Evolutionary conservation across 2,797 vertebrate species (phyloP).

Genomic region (Bucorvus abyssinicus): DNA sequence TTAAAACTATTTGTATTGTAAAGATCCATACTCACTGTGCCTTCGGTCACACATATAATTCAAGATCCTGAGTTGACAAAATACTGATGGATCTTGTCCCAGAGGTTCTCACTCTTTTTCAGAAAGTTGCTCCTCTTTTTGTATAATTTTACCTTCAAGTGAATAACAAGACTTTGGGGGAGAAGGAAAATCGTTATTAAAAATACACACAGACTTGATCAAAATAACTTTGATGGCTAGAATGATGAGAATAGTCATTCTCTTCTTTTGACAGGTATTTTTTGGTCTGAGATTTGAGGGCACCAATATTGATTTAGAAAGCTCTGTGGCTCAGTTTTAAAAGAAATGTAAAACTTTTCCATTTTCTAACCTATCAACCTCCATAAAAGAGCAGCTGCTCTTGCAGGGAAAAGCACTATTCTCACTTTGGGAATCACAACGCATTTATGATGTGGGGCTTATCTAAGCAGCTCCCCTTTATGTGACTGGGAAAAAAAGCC

Average conservation of each 20-base stretch:
- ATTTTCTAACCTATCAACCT: constrained; percentile 16
- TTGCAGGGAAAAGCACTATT: not conserved
- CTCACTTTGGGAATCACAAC: not conserved
- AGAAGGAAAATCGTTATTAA: constrained; percentile 54
- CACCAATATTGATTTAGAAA: constrained; percentile 55
- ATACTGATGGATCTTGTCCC: not conserved
- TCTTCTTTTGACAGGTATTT: constrained; percentile 41
- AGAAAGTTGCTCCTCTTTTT: constrained; percentile 41
- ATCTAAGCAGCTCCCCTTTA: not conserved
- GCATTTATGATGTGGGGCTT: not conserved
- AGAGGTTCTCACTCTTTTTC: constrained; percentile 16
- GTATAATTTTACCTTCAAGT: constrained; percentile 56
- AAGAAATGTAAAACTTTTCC: constrained; percentile 37
- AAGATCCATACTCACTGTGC: not conserved
- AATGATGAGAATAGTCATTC: constrained; percentile 23
- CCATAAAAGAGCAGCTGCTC: not conserved
- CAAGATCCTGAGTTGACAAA: not conserved
- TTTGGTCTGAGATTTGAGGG: constrained; percentile 54
- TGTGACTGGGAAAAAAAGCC: not conserved
- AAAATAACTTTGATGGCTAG: constrained; percentile 64
- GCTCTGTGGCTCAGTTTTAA: constrained; percentile 13
- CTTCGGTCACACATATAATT: not conserved
- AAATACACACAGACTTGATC: constrained; percentile 50
- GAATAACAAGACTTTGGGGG: constrained; percentile 33
- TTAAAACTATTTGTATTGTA: not conserved